phyloP scores from a whole-genome alignment of 2,113 vertebrate genomes.

The Paralichthys olivaceus region DNA sequence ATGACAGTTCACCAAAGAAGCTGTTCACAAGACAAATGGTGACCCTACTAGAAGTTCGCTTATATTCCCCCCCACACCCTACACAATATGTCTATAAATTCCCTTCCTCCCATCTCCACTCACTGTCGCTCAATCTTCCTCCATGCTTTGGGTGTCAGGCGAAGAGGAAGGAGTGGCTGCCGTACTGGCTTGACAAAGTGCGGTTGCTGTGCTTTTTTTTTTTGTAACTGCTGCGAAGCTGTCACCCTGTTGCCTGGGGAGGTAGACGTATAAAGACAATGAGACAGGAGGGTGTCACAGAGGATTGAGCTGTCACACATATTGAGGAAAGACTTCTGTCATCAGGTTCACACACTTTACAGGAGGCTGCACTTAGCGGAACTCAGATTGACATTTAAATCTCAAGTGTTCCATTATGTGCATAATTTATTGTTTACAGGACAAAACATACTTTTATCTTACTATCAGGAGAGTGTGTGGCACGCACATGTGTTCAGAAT shows the following conservation, averaged over 20 bases:
- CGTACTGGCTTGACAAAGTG: conserved; percentile 41
- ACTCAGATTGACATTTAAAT: conserved; percentile 32
- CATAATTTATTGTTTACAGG: not conserved
- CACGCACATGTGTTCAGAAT: not conserved
- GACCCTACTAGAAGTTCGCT: conserved; percentile 18
- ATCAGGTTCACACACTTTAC: conserved; percentile 15
- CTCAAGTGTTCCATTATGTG: conserved; percentile 11
- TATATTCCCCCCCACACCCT: not conserved
- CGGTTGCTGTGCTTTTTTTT: conserved; percentile 32
- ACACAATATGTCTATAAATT: conserved; percentile 11
- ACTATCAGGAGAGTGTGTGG: not conserved
- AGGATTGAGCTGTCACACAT: conserved; percentile 72
- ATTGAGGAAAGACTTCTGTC: conserved; percentile 55
- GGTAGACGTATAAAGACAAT: conserved; percentile 49
- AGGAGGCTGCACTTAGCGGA: conserved; percentile 18
- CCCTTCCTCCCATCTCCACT: conserved; percentile 11
- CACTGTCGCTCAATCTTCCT: conserved; percentile 31
- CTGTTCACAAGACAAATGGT: conserved; percentile 29
- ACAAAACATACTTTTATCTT: conserved; percentile 8
- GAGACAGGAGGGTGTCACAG: conserved; percentile 57
- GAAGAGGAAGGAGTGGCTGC: conserved; percentile 43
- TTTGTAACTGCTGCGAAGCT: conserved; percentile 48
- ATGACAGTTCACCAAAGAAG: conserved; percentile 6
- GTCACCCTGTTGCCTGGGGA: conserved; percentile 59
- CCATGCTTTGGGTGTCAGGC: conserved; percentile 37